phyloP scores from a whole-genome alignment of 2,888 invertebrate genomes.

The Dichetophora obliterata region DNA sequence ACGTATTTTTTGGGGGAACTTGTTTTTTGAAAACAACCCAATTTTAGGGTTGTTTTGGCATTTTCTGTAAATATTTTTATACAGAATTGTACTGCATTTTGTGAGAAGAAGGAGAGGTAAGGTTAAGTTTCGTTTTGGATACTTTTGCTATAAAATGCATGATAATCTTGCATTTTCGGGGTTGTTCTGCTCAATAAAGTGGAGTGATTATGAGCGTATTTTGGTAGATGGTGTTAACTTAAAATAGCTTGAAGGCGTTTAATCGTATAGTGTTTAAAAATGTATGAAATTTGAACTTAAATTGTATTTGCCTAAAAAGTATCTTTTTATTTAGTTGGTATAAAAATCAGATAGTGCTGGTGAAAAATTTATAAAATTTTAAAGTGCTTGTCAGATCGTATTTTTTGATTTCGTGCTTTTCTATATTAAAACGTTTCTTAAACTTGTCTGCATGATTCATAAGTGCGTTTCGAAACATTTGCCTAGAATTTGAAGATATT shows the following conservation, averaged over 20 bases:
- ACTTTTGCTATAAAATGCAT: neutral
- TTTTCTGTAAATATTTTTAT: slow-evolving; percentile 10
- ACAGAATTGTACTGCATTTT: neutral
- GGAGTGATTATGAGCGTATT: neutral
- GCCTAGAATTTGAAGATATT: too few species aligned
- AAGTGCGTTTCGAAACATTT: too few species aligned
- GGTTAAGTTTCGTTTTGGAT: slow-evolving; percentile 16
- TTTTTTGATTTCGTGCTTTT: too few species aligned
- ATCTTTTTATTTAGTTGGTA: too few species aligned
- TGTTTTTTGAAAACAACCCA: neutral
- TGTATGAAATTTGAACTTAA: neutral
- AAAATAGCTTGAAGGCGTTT: slow-evolving; percentile 32
- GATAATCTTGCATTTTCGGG: neutral
- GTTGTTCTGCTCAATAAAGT: neutral
- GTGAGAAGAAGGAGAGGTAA: neutral
- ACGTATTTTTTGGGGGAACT: neutral
- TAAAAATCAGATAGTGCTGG: too few species aligned
- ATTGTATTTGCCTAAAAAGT: too few species aligned
- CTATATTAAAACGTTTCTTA: too few species aligned
- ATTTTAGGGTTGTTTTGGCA: slow-evolving; percentile 16
- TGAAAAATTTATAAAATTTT: too few species aligned
- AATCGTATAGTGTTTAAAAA: too few species aligned
- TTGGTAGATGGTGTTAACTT: slow-evolving; percentile 8
- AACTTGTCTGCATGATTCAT: too few species aligned
- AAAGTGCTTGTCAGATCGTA: too few species aligned